Conservation (phyloP, 2,113 vertebrate species). For the Solea solea region DNA sequence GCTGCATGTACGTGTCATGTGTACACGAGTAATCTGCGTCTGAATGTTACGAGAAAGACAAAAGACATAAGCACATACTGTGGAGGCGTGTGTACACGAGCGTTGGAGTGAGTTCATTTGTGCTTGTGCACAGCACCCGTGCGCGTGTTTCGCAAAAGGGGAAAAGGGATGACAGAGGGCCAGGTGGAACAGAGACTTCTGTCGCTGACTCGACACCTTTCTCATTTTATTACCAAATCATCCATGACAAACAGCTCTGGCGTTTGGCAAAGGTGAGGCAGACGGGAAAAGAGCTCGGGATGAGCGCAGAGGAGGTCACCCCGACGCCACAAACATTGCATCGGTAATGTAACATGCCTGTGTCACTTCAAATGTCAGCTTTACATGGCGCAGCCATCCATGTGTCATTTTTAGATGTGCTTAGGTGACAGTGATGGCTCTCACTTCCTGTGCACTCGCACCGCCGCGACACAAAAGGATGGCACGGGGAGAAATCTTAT, state of each 20-base stretch:
- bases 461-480: constrained; percentile 50
- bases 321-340: constrained; percentile 62
- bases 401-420: constrained; percentile 64
- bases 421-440: constrained; percentile 67
- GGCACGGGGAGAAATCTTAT: constrained; percentile 45
- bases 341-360: constrained; percentile 69
- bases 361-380: constrained; percentile 69
- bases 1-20: not conserved
- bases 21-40: not conserved
- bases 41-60: constrained; percentile 16
- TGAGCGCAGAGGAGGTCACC: constrained; percentile 64
- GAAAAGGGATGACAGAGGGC: constrained; percentile 67
- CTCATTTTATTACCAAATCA: constrained; percentile 84
- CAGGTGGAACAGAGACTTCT: constrained; percentile 69
- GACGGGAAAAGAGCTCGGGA: constrained; percentile 58
- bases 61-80: not conserved
- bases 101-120: constrained; percentile 17
- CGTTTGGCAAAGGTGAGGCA: constrained; percentile 72
- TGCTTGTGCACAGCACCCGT: constrained; percentile 20
- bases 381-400: constrained; percentile 67
- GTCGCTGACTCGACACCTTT: constrained; percentile 77
- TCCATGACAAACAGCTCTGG: constrained; percentile 80
- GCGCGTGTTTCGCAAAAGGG: constrained; percentile 57
- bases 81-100: not conserved
- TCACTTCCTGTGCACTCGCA: constrained; percentile 49